Evolutionary conservation across 2,888 invertebrate genomes (phyloP), one percentile per base, ranked within the genome.

Genomic region (Papilio demoleus): DNA sequence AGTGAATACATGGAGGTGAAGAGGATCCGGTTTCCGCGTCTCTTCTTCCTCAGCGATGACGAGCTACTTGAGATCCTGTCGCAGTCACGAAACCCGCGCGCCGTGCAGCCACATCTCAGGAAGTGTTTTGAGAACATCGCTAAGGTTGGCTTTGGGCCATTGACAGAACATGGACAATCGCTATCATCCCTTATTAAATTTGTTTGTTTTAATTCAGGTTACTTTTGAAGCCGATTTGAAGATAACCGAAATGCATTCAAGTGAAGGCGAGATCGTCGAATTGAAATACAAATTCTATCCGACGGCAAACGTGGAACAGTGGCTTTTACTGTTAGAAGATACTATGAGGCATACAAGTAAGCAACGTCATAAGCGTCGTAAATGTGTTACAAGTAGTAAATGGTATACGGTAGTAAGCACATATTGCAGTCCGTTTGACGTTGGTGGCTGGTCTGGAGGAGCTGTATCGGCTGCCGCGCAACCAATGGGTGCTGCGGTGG

Each of bases 61-160:
- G 97, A 97, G 79, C 88, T 97, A 38, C 88, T 97, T 73, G 96
- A 97, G 85, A 96, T 97, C 60, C 88, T 97, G 61, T 96, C 97
- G 0, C 96, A 97, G 87, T 95, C 96, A 0, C 94, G 95, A 69
- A 96, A 97, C 79, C 96, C 97, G 0, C 86, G 94, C 53, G 95
- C 96, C 0, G 96, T 97, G 1, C 96, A 97, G 82, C 96, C 96
- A 0, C 96, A 97, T 86, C 88, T 97, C n/a, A 93, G 95, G 73
- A 97, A 97, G 84, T 97, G 97, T 85, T 97, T 97, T 84, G 97
- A 97, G 83, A 96, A 95, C 78, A 95, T 97, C 76, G 94, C 95
- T 9, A 93, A 88, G 90, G 94, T 94, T 47, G 34, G 34, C 42
- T 56, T 17, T 31, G n/a, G n/a, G n/a, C n/a, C n/a, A n/a, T n/a